Conservation (phyloP, 2,797 vertebrate species). For the Gobionotothen gibberifrons region DNA sequence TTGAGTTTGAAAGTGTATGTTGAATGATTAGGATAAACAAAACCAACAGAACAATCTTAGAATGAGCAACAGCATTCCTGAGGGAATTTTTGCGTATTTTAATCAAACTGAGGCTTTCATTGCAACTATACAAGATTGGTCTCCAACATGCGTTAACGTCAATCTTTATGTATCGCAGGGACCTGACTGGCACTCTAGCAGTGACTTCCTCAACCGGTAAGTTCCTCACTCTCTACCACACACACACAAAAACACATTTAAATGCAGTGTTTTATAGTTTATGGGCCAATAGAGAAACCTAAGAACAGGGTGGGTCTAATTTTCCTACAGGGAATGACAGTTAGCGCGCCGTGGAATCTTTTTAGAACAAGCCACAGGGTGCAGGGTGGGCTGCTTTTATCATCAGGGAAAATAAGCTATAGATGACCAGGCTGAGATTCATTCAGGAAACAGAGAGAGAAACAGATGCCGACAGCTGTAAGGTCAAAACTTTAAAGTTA, state of each 20-base stretch:
- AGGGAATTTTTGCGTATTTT: not conserved
- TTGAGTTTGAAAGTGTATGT: not conserved
- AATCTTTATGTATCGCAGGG: conserved; percentile 84
- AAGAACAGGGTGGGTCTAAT: conserved; percentile 46
- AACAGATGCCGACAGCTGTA: conserved; percentile 11
- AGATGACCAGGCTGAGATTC: conserved; percentile 4
- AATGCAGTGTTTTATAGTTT: not conserved
- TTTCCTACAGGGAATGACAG: conserved; percentile 51
- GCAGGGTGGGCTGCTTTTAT: conserved; percentile 56
- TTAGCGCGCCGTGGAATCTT: conserved; percentile 49
- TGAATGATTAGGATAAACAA: not conserved
- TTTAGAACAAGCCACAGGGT: conserved; percentile 41
- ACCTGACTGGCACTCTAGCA: conserved; percentile 82
- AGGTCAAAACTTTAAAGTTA: not conserved
- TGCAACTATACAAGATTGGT: not conserved
- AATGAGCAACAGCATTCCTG: conserved; percentile 12
- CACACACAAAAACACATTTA: conserved; percentile 10
- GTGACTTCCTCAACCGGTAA: conserved; percentile 85
- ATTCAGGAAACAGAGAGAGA: conserved; percentile 1
- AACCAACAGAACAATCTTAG: not conserved
- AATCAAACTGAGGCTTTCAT: not conserved
- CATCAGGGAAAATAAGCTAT: conserved; percentile 39
- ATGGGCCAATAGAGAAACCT: conserved; percentile 39
- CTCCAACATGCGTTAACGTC: conserved; percentile 66
- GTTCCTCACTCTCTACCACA: conserved; percentile 52